Percentiles rank a stretch among this genome's conserved stretches.
Evolutionary conservation across 1,140 invertebrate species (phyloP).

Genomic region (Palaemon carinicauda): DNA sequence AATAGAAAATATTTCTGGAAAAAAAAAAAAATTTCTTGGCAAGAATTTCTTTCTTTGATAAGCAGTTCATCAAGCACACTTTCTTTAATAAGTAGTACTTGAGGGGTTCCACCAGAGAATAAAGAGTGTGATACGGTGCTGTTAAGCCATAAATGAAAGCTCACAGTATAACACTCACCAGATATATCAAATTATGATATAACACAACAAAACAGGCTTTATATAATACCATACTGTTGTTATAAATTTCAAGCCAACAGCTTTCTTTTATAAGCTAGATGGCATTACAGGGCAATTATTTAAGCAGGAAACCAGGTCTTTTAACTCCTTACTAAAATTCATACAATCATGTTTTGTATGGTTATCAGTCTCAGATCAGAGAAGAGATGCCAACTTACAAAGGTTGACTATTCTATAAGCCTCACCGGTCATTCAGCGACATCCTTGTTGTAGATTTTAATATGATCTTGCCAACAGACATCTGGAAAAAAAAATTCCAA

Average conservation of each 20-base stretch:
- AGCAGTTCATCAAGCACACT: slow-evolving; percentile 23
- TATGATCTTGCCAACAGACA: slow-evolving; percentile 51
- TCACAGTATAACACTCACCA: not conserved
- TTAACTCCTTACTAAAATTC: too few species aligned
- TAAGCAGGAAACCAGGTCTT: not conserved
- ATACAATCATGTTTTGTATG: not conserved
- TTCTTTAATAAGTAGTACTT: slow-evolving; percentile 53
- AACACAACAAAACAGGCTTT: not conserved
- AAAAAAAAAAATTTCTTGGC: not conserved
- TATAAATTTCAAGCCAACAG: not conserved
- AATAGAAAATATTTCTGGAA: too few species aligned
- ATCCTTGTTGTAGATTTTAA: slow-evolving; percentile 49
- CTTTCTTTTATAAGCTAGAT: slow-evolving; percentile 49
- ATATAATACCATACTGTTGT: not conserved
- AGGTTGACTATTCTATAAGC: not conserved
- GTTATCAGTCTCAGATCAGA: not conserved
- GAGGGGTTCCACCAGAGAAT: too few species aligned
- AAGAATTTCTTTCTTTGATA: not conserved
- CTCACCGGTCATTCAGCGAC: slow-evolving; percentile 54
- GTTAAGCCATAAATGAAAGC: not conserved
- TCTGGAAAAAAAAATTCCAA: slow-evolving; percentile 10
- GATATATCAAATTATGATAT: not conserved
- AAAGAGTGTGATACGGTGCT: too few species aligned
- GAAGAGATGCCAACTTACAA: slow-evolving; percentile 13
- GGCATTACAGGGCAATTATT: not conserved